phyloP scores from a whole-genome alignment of 2,113 vertebrate species.

The Rhinogobius similis region DNA sequence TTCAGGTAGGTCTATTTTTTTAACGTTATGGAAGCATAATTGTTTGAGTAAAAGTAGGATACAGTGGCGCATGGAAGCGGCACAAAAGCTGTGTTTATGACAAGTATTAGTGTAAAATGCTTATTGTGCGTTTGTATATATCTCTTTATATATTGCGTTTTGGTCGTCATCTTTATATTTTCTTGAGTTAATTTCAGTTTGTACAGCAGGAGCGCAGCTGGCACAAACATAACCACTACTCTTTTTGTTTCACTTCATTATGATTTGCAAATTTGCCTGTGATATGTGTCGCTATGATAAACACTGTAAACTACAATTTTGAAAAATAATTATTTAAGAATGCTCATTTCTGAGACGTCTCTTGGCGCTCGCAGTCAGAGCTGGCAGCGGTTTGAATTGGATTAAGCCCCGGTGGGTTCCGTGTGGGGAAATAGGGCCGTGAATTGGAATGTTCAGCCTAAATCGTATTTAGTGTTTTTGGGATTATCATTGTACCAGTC shows the following conservation, averaged over 20 bases:
- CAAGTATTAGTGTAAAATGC: background rate
- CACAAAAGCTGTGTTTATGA: background rate
- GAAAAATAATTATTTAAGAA: background rate
- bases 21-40: background rate
- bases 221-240: background rate
- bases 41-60: background rate
- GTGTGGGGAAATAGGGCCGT: conserved; percentile 12
- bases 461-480: conserved; percentile 15
- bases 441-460: conserved; percentile 16
- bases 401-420: conserved; percentile 8
- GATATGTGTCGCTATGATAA: background rate
- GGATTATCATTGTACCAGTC: conserved; percentile 29
- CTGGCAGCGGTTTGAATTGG: background rate
- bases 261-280: background rate
- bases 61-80: background rate
- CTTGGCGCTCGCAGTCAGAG: background rate
- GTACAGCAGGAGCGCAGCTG: background rate
- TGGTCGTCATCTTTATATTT: background rate
- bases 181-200: background rate
- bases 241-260: background rate
- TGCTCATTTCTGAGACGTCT: background rate
- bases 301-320: background rate
- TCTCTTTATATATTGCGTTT: background rate
- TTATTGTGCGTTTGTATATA: background rate
- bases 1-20: too few species aligned